A percentile compares a stretch with the other conserved stretches of the same genome.
phyloP scores from a whole-genome alignment of 2,888 invertebrate genomes.

The Chymomyza caudatula region DNA sequence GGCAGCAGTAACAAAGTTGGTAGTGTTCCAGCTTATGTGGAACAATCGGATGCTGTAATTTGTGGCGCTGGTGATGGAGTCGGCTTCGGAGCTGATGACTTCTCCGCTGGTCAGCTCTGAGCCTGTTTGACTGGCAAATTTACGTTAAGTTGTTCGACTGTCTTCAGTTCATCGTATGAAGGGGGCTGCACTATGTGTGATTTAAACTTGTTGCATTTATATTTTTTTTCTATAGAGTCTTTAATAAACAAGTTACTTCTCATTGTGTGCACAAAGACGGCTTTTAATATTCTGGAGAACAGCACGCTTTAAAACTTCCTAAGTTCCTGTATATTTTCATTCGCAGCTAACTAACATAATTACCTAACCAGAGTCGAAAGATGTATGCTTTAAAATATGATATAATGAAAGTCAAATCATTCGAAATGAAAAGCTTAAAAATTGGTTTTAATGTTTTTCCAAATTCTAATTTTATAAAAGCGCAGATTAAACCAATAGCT shows the following conservation, averaged over 20 bases:
- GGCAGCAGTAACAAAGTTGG: conserved; percentile 9
- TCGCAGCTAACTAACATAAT: too few species aligned
- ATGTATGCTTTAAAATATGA: too few species aligned
- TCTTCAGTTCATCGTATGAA: neutral
- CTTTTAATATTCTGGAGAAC: too few species aligned
- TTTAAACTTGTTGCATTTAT: neutral
- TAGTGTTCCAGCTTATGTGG: neutral
- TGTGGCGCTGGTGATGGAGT: conserved; percentile 54
- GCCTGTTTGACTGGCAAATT: neutral
- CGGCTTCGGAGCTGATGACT: conserved; percentile 40
- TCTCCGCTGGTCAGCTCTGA: neutral
- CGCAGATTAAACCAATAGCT: too few species aligned
- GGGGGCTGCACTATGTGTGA: neutral
- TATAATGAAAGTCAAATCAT: too few species aligned
- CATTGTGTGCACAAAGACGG: neutral
- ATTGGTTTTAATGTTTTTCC: too few species aligned
- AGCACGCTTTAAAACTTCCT: too few species aligned
- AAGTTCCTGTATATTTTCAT: too few species aligned
- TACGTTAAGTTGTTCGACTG: neutral
- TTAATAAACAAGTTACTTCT: neutral
- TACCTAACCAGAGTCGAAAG: too few species aligned
- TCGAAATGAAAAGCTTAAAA: too few species aligned
- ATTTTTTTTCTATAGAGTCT: neutral
- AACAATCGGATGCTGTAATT: conserved; percentile 1
- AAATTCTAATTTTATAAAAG: too few species aligned